Base-by-base conservation (phyloP, 2,888 invertebrate species). In the Megastigmus dorsalis region DNA sequence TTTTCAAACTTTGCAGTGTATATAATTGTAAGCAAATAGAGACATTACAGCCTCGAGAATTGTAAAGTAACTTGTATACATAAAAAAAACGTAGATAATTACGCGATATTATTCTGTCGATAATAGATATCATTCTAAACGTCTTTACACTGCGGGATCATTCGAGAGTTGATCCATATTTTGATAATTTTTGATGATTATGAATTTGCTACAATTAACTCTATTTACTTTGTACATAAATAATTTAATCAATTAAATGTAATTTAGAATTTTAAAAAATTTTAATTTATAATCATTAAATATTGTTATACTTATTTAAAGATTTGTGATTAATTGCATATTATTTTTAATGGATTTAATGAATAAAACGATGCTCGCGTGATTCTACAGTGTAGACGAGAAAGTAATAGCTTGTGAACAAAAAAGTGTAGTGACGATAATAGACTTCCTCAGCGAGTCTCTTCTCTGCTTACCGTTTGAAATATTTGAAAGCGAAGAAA, bases 361-460 rank as follows among this genome's bases (percentile, higher is more conserved):
- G 0, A 45, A 50, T 50, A 38, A 38, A 45, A 59, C 23, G 33
- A 59, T 13, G 13, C 15, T 63, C 50, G 63, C 26, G 38, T 52
- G 65, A 65, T 52, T 65, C 65, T 65, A 65, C 52, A 65, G 52
- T 52, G 52, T 65, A 65, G 15, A 38, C 23, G 20, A 45, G 20
- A 18, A 45, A 23, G 33, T n/a, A 18, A 20, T 30, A 45, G 20
- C 26, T 26, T 20, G 15, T 36, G 36, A 57, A 57, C 36, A 57
- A 62, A 57, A 28, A 30, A 15, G 30, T 45, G 36, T 63, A 60
- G 15, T n/a, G 3, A 30, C 26, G 30, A 60, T 41, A 48, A 62
- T 48, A 63, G 23, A 48, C 36, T 33, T 45, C 10, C 10, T 23
- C 30, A 38, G 55, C 38, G 15, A 36, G 9, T 9, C 18, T 63